These are phyloP conservation scores for Pachypanchax playfairii DNA, from an alignment of 2,113 vertebrate genomes.

Conservation along the genomic window DNA sequence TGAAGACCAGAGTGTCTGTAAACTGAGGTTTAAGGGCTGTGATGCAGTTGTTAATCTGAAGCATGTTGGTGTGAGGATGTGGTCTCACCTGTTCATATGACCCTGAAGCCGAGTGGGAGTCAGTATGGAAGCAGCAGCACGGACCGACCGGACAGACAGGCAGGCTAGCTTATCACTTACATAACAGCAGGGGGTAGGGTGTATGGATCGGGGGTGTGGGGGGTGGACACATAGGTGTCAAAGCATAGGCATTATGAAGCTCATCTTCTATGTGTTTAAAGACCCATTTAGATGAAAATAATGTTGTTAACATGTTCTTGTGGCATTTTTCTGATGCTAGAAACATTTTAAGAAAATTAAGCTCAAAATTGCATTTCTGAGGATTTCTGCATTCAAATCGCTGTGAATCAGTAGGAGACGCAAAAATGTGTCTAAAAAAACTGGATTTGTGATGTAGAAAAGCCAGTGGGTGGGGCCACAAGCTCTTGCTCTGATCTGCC, in stretches of 20 bases:
- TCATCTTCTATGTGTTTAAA: constrained; percentile 19
- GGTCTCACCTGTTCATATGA: constrained; percentile 50
- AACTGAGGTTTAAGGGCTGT: background rate
- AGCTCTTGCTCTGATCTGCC: too few species aligned
- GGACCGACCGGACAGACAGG: constrained; percentile 34
- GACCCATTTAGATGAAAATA: too few species aligned
- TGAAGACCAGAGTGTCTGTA: background rate
- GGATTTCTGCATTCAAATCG: too few species aligned
- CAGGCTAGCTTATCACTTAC: constrained; percentile 53
- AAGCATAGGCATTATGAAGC: constrained; percentile 11
- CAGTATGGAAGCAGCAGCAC: constrained; percentile 6
- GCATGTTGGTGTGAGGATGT: background rate
- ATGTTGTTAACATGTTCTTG: too few species aligned
- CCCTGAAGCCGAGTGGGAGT: constrained; percentile 10
- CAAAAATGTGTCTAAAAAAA: too few species aligned
- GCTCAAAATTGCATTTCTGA: too few species aligned
- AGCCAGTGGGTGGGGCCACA: too few species aligned
- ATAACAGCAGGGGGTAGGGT: constrained; percentile 52
- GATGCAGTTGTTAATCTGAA: background rate
- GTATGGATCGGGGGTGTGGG: constrained; percentile 22
- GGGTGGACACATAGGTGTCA: constrained; percentile 11
- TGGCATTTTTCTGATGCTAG: too few species aligned
- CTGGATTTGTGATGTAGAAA: too few species aligned
- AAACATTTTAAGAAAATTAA: too few species aligned
- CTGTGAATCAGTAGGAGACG: too few species aligned